Evolutionary conservation across 2,113 vertebrate species (phyloP).

Genomic region (Fukomys damarensis): DNA sequence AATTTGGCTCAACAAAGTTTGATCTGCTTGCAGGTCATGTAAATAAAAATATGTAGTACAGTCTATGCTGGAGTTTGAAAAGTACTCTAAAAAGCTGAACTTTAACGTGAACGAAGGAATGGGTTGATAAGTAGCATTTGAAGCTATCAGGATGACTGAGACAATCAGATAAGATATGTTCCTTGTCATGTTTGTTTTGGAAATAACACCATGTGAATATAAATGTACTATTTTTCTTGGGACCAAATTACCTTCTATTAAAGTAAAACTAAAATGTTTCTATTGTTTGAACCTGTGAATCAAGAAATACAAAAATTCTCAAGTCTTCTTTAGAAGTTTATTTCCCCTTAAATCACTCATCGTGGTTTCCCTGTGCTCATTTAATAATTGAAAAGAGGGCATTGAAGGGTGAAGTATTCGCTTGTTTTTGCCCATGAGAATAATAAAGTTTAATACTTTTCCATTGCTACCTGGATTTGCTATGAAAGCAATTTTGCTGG

Average conservation of each 20-base stretch:
- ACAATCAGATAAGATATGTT: not conserved
- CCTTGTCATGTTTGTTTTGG: not conserved
- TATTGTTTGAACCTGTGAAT: not conserved
- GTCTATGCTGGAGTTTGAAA: not conserved
- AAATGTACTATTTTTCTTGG: not conserved
- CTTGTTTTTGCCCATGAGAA: not conserved
- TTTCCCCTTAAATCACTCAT: not conserved
- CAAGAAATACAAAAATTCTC: not conserved
- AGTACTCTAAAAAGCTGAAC: not conserved
- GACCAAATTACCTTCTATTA: not conserved
- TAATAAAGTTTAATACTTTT: slow-evolving; percentile 25
- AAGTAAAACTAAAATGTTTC: not conserved
- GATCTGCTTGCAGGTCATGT: not conserved
- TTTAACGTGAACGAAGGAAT: not conserved
- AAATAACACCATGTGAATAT: not conserved
- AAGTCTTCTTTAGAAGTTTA: not conserved
- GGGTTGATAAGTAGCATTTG: not conserved
- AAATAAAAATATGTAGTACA: not conserved
- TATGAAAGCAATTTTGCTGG: not conserved
- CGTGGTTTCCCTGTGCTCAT: not conserved
- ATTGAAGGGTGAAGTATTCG: not conserved
- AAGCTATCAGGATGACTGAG: not conserved
- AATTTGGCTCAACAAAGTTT: not conserved
- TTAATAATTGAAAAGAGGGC: not conserved
- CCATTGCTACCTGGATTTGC: not conserved